Conservation (phyloP, 2,797 vertebrate species). For the Tragopan temminckii region DNA sequence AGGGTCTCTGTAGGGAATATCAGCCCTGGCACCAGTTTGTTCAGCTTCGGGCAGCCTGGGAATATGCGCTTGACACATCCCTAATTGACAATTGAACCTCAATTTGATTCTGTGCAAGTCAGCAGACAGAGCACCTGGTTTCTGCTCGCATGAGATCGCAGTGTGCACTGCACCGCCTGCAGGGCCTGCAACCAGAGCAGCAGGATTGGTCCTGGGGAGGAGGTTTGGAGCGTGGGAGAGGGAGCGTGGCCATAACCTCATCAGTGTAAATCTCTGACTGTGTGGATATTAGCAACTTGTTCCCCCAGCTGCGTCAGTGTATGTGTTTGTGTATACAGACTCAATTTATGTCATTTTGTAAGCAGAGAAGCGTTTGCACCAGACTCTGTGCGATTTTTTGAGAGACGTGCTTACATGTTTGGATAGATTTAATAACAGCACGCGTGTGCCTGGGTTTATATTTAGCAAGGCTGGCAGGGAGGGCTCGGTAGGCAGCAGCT, state of each 20-base stretch:
- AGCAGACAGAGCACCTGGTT: neutral
- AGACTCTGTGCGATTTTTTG: neutral
- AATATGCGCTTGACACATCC: neutral
- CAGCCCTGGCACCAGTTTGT: neutral
- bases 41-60: neutral
- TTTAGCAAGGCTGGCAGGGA: conserved; percentile 18
- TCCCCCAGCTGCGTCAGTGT: conserved; percentile 20
- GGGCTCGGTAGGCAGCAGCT: neutral
- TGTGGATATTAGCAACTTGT: conserved; percentile 25
- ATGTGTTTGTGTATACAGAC: conserved; percentile 30
- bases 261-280: neutral
- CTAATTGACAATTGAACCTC: neutral
- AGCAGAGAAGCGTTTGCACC: conserved; percentile 34
- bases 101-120: neutral
- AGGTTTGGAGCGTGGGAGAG: neutral
- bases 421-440: conserved; percentile 46
- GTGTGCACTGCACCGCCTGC: fast-evolving
- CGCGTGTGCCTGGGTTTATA: neutral
- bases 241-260: neutral
- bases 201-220: neutral
- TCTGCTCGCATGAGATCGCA: neutral
- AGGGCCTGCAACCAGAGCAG: neutral
- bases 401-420: conserved; percentile 20
- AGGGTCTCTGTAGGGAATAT: neutral
- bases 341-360: conserved; percentile 39